Percentiles rank a stretch among this genome's conserved stretches.
Conservation (phyloP, 2,797 vertebrate genomes). For the Chaetodon trifasciatus region DNA sequence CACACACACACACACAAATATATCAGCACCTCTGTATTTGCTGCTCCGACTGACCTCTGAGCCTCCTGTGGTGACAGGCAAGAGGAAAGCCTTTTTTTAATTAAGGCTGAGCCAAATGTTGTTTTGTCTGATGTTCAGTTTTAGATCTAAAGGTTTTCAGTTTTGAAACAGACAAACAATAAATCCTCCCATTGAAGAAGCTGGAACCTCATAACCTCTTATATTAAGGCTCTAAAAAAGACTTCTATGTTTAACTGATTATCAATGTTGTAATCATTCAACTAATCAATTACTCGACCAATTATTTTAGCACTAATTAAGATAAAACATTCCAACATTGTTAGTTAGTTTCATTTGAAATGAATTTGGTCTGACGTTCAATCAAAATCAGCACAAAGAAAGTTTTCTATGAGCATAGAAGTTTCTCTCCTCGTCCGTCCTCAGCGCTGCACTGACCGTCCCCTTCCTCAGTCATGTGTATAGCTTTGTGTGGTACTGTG, state of each 20-base stretch:
- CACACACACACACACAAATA: not conserved
- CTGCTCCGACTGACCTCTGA: conserved; percentile 11
- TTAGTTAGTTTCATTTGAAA: not conserved
- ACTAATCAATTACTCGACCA: not conserved
- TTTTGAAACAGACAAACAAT: not conserved
- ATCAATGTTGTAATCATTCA: too few relatives aligned
- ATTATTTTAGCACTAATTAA: not conserved
- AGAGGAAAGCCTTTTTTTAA: not conserved
- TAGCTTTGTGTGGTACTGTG: conserved; percentile 4
- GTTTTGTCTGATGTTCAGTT: not conserved
- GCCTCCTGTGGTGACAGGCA: not conserved
- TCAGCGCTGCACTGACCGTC: not conserved
- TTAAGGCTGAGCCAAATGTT: not conserved
- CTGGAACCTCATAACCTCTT: not conserved
- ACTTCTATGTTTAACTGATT: too few relatives aligned
- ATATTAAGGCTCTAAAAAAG: not conserved
- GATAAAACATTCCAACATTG: not conserved
- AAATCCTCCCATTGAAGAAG: not conserved
- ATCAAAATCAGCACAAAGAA: not conserved
- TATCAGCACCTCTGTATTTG: not conserved
- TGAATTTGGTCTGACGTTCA: not conserved
- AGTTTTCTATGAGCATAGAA: too few relatives aligned
- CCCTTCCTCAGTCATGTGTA: conserved; percentile 38
- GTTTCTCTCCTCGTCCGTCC: not conserved
- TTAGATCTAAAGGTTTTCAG: not conserved